Conservation (phyloP, 1,140 invertebrate genomes). For the Lordiphosa collinella region DNA sequence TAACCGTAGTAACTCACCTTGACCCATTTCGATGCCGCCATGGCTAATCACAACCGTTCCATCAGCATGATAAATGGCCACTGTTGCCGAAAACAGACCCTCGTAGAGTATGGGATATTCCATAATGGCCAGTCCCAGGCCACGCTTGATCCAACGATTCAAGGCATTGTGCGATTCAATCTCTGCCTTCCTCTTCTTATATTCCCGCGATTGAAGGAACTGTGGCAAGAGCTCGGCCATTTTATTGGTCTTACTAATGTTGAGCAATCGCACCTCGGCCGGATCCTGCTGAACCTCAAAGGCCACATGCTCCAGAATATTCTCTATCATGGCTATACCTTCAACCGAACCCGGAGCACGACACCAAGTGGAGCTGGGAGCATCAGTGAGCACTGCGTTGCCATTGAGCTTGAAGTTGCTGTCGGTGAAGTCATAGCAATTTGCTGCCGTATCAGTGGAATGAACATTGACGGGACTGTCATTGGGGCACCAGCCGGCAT, state of each 20-base stretch:
- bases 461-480: constrained; percentile 80
- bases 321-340: constrained; percentile 86
- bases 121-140: constrained; percentile 82
- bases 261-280: constrained; percentile 83
- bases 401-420: constrained; percentile 81
- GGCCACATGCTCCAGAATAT: constrained; percentile 90
- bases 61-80: constrained; percentile 84
- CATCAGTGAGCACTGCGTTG: constrained; percentile 83
- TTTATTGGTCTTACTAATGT: constrained; percentile 81
- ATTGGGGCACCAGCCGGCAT: constrained; percentile 83
- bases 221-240: constrained; percentile 75
- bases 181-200: constrained; percentile 80
- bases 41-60: constrained; percentile 85
- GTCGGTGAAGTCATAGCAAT: constrained; percentile 81
- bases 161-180: constrained; percentile 82
- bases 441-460: constrained; percentile 80
- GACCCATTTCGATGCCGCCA: constrained; percentile 87
- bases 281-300: constrained; percentile 85
- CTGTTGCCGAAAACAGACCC: constrained; percentile 81
- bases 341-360: constrained; percentile 85
- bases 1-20: too few relatives aligned
- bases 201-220: constrained; percentile 79
- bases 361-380: constrained; percentile 83
- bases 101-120: constrained; percentile 81
- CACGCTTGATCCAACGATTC: constrained; percentile 86